Evolutionary conservation across 2,888 invertebrate genomes (phyloP).

Genomic region (Lycocerus yunnanus): DNA sequence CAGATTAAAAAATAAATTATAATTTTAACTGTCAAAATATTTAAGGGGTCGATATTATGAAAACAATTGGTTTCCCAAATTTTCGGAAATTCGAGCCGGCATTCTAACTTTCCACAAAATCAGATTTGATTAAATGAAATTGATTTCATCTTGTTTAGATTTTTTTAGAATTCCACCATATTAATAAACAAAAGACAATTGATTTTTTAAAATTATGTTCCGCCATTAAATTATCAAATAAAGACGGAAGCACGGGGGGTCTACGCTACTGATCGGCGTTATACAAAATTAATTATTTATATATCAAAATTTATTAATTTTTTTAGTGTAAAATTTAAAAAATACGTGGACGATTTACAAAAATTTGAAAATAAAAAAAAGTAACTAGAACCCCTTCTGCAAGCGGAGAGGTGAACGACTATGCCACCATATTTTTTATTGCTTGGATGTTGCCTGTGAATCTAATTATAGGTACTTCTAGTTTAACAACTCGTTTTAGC

Average conservation of each 20-base stretch:
- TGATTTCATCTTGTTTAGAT: neutral
- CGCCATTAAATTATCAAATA: neutral
- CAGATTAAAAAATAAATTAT: neutral
- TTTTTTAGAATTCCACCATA: neutral
- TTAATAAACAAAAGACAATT: neutral
- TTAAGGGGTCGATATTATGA: neutral
- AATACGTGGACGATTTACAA: neutral
- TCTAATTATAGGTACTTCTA: neutral
- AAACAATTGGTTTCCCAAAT: neutral
- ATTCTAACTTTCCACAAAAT: neutral
- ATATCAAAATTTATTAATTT: neutral
- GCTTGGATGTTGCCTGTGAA: neutral
- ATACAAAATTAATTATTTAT: neutral
- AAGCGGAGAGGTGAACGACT: neutral
- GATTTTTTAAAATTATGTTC: neutral
- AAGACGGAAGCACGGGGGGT: neutral
- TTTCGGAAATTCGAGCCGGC: too few relatives aligned
- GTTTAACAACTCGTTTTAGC: neutral
- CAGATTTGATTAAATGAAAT: neutral
- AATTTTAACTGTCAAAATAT: neutral
- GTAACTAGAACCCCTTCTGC: neutral
- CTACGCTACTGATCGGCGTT: neutral
- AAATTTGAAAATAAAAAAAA: neutral
- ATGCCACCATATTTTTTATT: neutral
- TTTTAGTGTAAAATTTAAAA: neutral